phyloP scores from a whole-genome alignment of 2,797 vertebrate genomes.

The Botia kubotai region DNA sequence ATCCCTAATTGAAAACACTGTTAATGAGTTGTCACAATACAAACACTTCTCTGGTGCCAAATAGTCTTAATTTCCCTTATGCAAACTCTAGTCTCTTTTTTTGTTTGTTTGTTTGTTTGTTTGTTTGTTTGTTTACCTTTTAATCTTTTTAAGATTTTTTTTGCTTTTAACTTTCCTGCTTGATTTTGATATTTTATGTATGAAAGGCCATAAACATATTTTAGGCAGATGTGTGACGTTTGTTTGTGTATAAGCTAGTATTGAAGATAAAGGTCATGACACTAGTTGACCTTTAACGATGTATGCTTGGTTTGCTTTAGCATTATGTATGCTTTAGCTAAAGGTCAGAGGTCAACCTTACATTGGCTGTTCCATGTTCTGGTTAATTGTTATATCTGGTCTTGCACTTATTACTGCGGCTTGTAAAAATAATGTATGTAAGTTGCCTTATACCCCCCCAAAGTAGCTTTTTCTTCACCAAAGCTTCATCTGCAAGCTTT shows the following conservation, averaged over 20 bases:
- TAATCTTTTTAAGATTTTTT: not conserved
- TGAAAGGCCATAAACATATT: slow-evolving; percentile 57
- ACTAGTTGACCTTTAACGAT: too few species aligned
- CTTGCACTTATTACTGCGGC: not conserved
- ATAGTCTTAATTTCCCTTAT: not conserved
- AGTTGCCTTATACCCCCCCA: too few species aligned
- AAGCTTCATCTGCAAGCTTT: slow-evolving; percentile 4
- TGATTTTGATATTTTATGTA: slow-evolving; percentile 24
- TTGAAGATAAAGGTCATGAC: not conserved
- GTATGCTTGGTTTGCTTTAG: too few species aligned
- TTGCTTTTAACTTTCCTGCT: not conserved
- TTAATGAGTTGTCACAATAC: not conserved
- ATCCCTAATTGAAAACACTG: not conserved
- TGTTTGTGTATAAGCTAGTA: not conserved
- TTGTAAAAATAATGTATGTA: too few species aligned
- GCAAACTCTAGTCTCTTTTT: not conserved
- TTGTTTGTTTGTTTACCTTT: not conserved
- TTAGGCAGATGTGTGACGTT: slow-evolving; percentile 2
- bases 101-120: not conserved
- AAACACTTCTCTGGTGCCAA: not conserved
- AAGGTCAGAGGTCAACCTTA: not conserved
- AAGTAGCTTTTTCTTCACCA: not conserved
- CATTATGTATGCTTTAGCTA: not conserved
- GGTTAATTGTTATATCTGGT: not conserved
- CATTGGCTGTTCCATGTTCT: not conserved